A percentile compares a stretch with the other conserved stretches of the same genome.
Evolutionary conservation across 2,888 invertebrate species (phyloP).

Genomic region (Leucophenga maculata): DNA sequence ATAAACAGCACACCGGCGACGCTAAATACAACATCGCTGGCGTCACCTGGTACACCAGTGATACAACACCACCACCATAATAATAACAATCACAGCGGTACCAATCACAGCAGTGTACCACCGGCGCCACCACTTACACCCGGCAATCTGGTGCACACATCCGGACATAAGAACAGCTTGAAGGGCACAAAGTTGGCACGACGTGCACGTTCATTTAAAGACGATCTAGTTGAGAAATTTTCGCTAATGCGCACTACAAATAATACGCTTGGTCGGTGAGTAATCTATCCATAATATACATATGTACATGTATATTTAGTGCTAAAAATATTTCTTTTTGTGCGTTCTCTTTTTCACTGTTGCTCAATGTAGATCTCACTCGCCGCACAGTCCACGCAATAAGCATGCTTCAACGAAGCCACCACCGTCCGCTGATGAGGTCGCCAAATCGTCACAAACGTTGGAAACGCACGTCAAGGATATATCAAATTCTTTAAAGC

Average conservation of each 20-base stretch:
- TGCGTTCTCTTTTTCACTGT: neutral
- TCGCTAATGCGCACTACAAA: conserved; percentile 90
- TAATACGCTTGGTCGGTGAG: conserved; percentile 72
- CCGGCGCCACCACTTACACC: conserved; percentile 31
- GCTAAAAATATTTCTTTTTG: neutral
- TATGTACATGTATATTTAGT: neutral
- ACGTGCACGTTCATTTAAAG: conserved; percentile 92
- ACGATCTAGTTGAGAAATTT: conserved; percentile 91
- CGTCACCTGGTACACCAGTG: conserved; percentile 41
- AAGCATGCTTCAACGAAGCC: conserved; percentile 72
- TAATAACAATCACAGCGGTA: conserved; percentile 3
- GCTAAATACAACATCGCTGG: conserved; percentile 53
- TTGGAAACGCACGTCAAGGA: conserved; percentile 83
- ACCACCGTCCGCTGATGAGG: conserved; percentile 72
- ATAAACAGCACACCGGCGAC: conserved; percentile 70
- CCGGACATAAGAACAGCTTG: conserved; percentile 82
- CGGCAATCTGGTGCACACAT: conserved; percentile 47
- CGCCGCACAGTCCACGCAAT: conserved; percentile 78
- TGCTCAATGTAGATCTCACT: conserved; percentile 74
- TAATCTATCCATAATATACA: neutral
- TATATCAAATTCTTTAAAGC: conserved; percentile 84
- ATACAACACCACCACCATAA: conserved; percentile 35
- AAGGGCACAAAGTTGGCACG: conserved; percentile 89
- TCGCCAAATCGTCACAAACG: conserved; percentile 80
- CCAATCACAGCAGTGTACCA: neutral